A percentile compares a stretch with the other conserved stretches of the same genome.
Evolutionary conservation across 2,113 vertebrate genomes (phyloP).

Genomic region (Blennius ocellaris): DNA sequence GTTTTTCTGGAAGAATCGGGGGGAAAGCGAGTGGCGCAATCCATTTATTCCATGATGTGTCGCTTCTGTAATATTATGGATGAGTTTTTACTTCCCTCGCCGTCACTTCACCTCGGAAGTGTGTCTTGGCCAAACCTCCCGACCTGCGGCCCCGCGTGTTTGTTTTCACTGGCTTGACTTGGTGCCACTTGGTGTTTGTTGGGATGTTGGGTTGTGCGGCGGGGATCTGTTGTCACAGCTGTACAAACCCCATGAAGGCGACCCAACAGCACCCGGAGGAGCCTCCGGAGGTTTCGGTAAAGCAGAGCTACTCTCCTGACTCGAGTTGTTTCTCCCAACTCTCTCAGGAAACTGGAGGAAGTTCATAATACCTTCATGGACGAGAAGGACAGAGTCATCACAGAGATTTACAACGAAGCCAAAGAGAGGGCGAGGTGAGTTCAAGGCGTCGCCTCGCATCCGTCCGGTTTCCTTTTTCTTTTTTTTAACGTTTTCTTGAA

Average conservation of each 20-base stretch:
- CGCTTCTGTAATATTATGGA: no score
- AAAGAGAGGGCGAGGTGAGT: conserved; percentile 88
- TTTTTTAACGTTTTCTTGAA: not conserved
- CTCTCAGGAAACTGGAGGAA: conserved; percentile 86
- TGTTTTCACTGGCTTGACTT: conserved; percentile 47
- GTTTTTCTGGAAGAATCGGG: no score
- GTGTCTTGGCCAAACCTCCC: conserved; percentile 35
- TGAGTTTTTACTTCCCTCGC: no score
- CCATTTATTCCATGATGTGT: no score
- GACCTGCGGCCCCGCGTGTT: conserved; percentile 24
- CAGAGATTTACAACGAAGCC: conserved; percentile 87
- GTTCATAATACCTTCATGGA: conserved; percentile 88
- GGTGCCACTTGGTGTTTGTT: conserved; percentile 44
- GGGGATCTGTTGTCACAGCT: conserved; percentile 53
- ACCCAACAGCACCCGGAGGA: not conserved
- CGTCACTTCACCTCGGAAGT: conserved; percentile 5
- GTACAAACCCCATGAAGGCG: conserved; percentile 57
- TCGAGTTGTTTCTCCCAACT: conserved; percentile 11
- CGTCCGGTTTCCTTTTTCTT: not conserved
- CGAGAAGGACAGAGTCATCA: conserved; percentile 86
- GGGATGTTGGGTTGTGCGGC: conserved; percentile 37
- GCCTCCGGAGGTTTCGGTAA: conserved; percentile 14
- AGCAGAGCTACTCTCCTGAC: conserved; percentile 30
- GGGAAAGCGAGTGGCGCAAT: no score
- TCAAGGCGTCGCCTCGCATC: not conserved